Evolutionary conservation across 2,888 invertebrate species (phyloP), one percentile per base, ranked within the genome.

Genomic region (Ommatoiulus sabulosus): DNA sequence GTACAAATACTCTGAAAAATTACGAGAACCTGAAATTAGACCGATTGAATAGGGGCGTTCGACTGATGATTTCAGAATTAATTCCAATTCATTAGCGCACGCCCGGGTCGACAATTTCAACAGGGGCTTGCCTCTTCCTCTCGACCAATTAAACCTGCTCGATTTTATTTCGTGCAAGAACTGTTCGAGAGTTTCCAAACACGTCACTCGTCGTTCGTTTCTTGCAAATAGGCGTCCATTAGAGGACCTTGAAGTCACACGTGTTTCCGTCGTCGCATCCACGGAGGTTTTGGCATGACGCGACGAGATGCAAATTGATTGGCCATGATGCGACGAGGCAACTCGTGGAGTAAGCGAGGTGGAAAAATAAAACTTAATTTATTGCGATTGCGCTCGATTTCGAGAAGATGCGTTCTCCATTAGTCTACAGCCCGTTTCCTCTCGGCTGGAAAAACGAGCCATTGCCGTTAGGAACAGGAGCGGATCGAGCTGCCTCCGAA

Each of bases 251-350:
- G 72, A 24, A 72, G 24, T 72, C 8, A 4, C 72, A 72, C 24
- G 72, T 3, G 10, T 20, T n/a, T 10, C 24, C 24, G 24, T 72
- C 72, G 12, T n/a, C 24, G 72, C 72, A n/a, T 72, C 24, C 3
- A 72, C 3, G 63, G 63, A 20, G 63, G 63, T 63, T n/a, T 63
- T 20, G 72, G 35, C 72, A 72, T 72, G 72, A 72, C 72, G 72
- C 24, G 72, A 72, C 72, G 24, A 72, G 72, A 72, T 72, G 72
- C 72, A 72, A 72, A 72, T 72, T 72, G 72, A 72, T 72, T 7
- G 72, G 24, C 72, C 24, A 24, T 20, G 72, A 72, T 8, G 72
- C 72, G 24, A n/a, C 12, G 72, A 72, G 3, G 72, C 72, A 72
- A 35, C 35, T 35, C 35, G 24, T 72, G 24, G 72, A 24, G 7